Base-by-base conservation (phyloP, 2,888 invertebrate species). In the Aradus depressus region DNA sequence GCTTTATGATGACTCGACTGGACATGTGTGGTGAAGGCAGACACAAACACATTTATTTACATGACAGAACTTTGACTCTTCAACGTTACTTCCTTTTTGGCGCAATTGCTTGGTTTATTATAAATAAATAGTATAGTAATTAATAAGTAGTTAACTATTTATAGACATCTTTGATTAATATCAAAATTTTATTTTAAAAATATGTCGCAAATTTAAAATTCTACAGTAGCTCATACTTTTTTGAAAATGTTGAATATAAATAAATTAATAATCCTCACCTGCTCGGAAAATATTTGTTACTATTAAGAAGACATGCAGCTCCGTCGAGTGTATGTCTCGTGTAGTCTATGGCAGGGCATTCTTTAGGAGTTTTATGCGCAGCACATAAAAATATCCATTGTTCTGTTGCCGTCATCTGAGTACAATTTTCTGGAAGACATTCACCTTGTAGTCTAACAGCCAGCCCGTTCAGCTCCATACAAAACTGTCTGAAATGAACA, bases 321-420 rank as follows among this genome's bases (percentile, higher is more conserved):
- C 98, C 97, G 71, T 99, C 98, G 57, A 98, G 74, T 37, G 98
- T 98, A 67, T 98, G 98, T 61, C 98, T 77, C 2, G 97, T 98
- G 65, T 98, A 98, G 71, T 98, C 97, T 67, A 99, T 98, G 48
- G 98, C 98, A 51, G 97, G 92, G 70, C 98, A 98, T 77, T 98
- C 98, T 70, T 98, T 98, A 34, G 98, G 98, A 57, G 97, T 97
- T 76, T 98, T 98, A 69, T 98, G 98, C 35, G 98, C 97, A 52
- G 98, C 98, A 75, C 98, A 98, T 48, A 99, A 73, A 70, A 98
- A 98, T 70, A 99, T 98, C 98, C 98, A 99, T 66, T 98, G 97
- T 70, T 98, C 97, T 23, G 98, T 98, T 25, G 98, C 98, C 38
- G 97, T 98, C 98, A 98, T 99, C 72, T 99, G 97, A 55, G 88